A percentile compares a stretch with the other conserved stretches of the same genome.
These are phyloP conservation scores for Hypocryptadius cinnamomeus DNA, from an alignment of 2,113 vertebrate genomes.

Conservation along the genomic window DNA sequence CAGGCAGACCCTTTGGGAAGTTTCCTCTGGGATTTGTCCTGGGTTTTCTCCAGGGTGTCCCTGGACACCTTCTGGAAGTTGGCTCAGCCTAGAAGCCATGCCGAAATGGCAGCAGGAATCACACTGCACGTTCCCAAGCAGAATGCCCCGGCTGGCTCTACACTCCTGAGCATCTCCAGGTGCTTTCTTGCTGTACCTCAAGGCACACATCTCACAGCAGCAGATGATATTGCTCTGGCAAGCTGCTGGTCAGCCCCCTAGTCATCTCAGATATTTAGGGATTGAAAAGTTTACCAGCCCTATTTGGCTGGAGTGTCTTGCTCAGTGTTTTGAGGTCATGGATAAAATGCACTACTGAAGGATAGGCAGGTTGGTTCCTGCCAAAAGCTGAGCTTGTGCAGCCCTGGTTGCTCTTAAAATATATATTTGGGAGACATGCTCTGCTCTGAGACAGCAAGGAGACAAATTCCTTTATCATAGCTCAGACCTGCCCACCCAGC, in stretches of 20 bases:
- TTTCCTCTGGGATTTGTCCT: not conserved
- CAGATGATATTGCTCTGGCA: not conserved
- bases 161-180: accelerated
- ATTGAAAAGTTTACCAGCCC: not conserved
- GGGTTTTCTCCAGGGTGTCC: not conserved
- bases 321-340: not conserved
- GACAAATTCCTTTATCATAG: not conserved
- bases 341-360: not conserved
- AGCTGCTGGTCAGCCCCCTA: not conserved
- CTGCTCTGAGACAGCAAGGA: not conserved
- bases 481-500: not conserved
- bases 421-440: not conserved
- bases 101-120: not conserved
- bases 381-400: not conserved
- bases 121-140: not conserved
- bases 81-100: not conserved
- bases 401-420: not conserved
- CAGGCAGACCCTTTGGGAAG: not conserved
- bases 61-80: not conserved
- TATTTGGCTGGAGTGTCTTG: not conserved
- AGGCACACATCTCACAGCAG: not conserved
- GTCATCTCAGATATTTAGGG: not conserved
- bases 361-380: not conserved
- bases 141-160: accelerated
- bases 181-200: not conserved